phyloP scores from a whole-genome alignment of 2,113 vertebrate genomes.

The Zapornia atra region DNA sequence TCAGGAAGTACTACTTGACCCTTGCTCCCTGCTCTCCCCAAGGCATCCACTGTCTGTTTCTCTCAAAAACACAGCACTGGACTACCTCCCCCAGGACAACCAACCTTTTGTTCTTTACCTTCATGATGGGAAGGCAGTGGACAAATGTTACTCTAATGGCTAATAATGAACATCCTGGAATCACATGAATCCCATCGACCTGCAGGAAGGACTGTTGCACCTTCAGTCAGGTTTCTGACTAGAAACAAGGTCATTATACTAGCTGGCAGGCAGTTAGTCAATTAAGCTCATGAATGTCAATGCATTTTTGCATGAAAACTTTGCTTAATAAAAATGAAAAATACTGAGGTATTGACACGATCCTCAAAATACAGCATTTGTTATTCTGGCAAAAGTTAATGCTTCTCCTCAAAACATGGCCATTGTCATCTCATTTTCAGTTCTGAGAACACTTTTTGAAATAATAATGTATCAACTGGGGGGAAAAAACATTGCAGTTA shows the following conservation, averaged over 20 bases:
- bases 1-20: not conserved
- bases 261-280: not conserved
- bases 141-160: not conserved
- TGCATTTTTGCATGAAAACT: not conserved
- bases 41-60: not conserved
- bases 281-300: not conserved
- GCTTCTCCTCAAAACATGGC: not conserved
- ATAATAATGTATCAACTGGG: not conserved
- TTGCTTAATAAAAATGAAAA: not conserved
- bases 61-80: not conserved
- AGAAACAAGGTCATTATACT: not conserved
- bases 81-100: not conserved
- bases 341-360: not conserved
- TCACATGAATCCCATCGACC: not conserved
- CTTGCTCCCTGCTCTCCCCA: not conserved
- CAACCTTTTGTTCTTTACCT: not conserved
- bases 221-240: not conserved
- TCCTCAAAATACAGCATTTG: not conserved
- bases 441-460: not conserved
- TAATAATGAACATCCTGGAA: not conserved
- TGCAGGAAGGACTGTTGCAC: not conserved
- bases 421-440: not conserved
- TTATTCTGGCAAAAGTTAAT: not conserved
- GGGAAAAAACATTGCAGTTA: not conserved
- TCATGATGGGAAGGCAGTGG: not conserved